These are phyloP conservation scores for Embiotoca jacksoni DNA, from an alignment of 2,113 vertebrate genomes.

Conservation along the genomic window DNA sequence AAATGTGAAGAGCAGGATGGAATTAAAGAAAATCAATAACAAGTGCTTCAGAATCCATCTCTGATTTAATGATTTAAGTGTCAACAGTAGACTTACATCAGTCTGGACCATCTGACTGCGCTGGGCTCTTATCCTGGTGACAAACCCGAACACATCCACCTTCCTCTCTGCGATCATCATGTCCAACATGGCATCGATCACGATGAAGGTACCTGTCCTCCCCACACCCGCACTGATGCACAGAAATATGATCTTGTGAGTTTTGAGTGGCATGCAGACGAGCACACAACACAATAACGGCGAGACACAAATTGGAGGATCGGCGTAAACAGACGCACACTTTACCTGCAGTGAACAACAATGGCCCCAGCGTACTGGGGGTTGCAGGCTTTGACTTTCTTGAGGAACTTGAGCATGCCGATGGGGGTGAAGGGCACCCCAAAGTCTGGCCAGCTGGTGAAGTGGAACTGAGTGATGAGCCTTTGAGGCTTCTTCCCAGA, in stretches of 20 bases:
- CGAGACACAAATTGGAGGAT: background rate
- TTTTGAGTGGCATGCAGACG: background rate
- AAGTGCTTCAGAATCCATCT: background rate
- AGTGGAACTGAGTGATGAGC: constrained; percentile 98
- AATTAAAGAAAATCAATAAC: background rate
- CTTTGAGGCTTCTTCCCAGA: constrained; percentile 97
- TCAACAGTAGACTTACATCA: constrained; percentile 86
- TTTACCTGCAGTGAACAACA: constrained; percentile 97
- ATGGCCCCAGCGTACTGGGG: constrained; percentile 96
- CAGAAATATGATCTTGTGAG: constrained; percentile 1
- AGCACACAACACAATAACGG: background rate
- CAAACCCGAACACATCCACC: constrained; percentile 97
- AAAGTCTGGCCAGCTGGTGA: constrained; percentile 99
- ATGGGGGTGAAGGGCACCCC: constrained; percentile 98
- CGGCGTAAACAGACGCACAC: background rate
- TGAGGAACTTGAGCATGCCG: constrained; percentile 98
- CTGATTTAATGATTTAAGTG: background rate
- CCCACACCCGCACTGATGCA: constrained; percentile 92
- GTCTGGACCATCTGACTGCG: constrained; percentile 99
- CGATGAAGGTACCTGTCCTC: constrained; percentile 96
- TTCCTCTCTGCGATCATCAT: constrained; percentile 97
- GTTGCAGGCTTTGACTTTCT: constrained; percentile 97
- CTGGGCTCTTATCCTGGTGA: constrained; percentile 96
- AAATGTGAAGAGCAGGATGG: constrained; percentile 2
- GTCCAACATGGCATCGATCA: constrained; percentile 99